These are phyloP conservation scores for Cyprinella venusta DNA, from an alignment of 2,797 vertebrate species.

Conservation along the genomic window DNA sequence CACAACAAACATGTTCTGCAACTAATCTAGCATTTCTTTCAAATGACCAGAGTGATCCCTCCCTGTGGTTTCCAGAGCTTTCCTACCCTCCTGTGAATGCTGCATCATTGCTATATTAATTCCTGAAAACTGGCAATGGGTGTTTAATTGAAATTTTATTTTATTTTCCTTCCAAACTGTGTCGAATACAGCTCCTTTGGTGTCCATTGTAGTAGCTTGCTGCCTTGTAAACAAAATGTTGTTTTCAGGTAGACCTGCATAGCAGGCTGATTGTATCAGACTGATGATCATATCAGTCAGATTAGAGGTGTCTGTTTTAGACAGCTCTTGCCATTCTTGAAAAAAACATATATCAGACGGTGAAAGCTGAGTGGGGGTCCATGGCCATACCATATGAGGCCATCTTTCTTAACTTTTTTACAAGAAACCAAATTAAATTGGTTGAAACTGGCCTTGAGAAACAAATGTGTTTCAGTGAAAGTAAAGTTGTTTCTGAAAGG, in stretches of 20 bases:
- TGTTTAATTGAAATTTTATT: not conserved
- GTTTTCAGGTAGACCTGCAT: not conserved
- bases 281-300: conserved; percentile 4
- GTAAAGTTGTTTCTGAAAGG: not conserved
- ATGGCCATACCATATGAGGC: not conserved
- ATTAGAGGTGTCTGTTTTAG: not conserved
- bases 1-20: conserved; percentile 6
- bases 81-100: not conserved
- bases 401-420: conserved; percentile 10
- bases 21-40: not conserved
- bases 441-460: conserved; percentile 2
- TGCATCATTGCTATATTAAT: not conserved
- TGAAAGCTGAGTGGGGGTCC: not conserved
- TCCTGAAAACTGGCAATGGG: not conserved
- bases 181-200: not conserved
- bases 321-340: not conserved
- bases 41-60: not conserved
- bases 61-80: conserved; percentile 3
- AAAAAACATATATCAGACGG: not conserved
- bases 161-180: not conserved
- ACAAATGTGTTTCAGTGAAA: not conserved
- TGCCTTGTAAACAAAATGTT: not conserved
- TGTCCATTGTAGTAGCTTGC: not conserved
- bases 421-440: not conserved
- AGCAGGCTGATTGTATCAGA: not conserved